phyloP scores from a whole-genome alignment of 1,140 invertebrate species.

The Aphis craccivora region DNA sequence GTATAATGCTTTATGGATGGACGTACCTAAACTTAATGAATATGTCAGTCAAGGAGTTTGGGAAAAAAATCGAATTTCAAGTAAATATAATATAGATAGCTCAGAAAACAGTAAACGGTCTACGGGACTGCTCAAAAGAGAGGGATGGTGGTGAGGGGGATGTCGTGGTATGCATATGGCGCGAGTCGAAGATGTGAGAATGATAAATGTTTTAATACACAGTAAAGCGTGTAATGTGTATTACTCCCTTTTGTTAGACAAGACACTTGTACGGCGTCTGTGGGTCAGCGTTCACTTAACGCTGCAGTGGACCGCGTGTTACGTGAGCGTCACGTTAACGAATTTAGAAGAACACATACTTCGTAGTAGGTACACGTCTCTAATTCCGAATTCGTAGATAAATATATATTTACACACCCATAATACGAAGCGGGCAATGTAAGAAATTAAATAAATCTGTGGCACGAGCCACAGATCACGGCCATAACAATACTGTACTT shows the following conservation, averaged over 20 bases:
- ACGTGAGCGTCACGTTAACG: background rate
- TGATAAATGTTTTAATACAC: too few species aligned
- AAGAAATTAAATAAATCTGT: conserved; percentile 4
- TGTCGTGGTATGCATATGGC: too few species aligned
- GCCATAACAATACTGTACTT: background rate
- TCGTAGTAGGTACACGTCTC: background rate
- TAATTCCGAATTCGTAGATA: background rate
- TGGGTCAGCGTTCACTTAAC: background rate
- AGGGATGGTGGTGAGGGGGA: too few species aligned
- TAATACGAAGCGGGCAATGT: background rate
- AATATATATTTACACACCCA: background rate
- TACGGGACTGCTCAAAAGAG: too few species aligned
- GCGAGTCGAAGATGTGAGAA: too few species aligned
- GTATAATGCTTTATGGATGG: too few species aligned
- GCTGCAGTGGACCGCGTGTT: background rate
- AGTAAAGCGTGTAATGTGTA: too few species aligned
- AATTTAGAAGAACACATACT: background rate
- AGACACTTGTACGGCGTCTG: background rate
- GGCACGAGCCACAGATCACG: background rate
- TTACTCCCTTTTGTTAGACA: too few species aligned
- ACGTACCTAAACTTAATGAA: too few species aligned
- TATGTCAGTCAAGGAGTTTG: too few species aligned
- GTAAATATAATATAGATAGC: background rate
- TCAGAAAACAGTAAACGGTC: too few species aligned
- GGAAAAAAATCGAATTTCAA: background rate